These are phyloP conservation scores for Cydia amplana DNA, from an alignment of 1,140 invertebrate genomes.

Conservation along the genomic window DNA sequence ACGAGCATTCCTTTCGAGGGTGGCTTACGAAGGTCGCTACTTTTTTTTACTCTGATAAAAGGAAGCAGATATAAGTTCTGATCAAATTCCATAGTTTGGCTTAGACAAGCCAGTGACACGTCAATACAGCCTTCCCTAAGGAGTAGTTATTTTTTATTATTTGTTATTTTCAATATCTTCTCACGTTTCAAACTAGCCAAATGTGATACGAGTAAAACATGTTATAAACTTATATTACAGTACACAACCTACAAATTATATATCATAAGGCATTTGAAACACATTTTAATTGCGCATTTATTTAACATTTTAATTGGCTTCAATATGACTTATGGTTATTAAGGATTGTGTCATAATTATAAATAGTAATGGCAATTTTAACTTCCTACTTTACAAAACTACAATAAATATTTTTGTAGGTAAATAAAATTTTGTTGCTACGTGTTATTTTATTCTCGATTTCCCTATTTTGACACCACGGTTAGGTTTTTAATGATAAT, in stretches of 20 bases:
- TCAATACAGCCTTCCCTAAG: too few species aligned
- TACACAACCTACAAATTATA: not conserved
- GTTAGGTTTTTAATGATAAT: conserved; percentile 2
- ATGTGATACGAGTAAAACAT: too few species aligned
- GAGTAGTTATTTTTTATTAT: too few species aligned
- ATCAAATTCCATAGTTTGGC: too few species aligned
- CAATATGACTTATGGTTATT: not conserved
- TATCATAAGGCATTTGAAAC: not conserved
- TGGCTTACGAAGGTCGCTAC: too few species aligned
- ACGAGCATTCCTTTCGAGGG: too few species aligned
- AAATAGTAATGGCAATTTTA: not conserved
- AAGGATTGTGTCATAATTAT: conserved; percentile 1
- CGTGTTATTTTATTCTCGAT: not conserved
- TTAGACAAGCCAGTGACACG: too few species aligned
- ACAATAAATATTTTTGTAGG: not conserved
- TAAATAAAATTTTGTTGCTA: not conserved
- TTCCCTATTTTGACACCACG: not conserved
- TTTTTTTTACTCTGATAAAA: too few species aligned
- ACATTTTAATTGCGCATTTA: conserved; percentile 1
- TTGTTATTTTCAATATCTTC: not conserved
- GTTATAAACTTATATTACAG: not conserved
- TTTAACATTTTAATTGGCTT: conserved; percentile 1
- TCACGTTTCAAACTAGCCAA: not conserved
- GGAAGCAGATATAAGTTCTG: too few species aligned
- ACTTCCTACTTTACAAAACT: not conserved